A percentile compares a stretch with the other conserved stretches of the same genome.
phyloP scores from a whole-genome alignment of 1,140 invertebrate species.

The Ceratina calcarata region DNA sequence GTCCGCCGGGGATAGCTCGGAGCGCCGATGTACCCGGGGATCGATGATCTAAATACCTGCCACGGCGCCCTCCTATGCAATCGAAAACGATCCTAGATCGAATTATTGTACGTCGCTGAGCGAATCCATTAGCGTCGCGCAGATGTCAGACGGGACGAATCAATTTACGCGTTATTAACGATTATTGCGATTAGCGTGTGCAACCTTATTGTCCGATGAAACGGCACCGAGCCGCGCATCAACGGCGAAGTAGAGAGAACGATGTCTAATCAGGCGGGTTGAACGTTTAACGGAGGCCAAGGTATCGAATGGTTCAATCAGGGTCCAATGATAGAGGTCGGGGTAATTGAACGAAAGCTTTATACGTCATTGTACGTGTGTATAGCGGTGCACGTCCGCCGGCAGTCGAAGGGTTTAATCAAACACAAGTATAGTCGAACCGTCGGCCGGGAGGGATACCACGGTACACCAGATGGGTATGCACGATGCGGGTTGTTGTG shows the following conservation, averaged over 20 bases:
- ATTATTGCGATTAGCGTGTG: constrained; percentile 5
- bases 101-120: neutral
- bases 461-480: constrained; percentile 44
- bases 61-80: too few relatives aligned
- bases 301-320: constrained; percentile 62
- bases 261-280: constrained; percentile 53
- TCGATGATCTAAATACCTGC: neutral
- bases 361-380: constrained; percentile 56
- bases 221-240: neutral
- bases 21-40: neutral
- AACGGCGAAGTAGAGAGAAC: constrained; percentile 23
- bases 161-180: neutral
- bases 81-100: neutral
- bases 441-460: neutral
- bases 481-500: constrained; percentile 44
- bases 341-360: constrained; percentile 50
- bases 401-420: constrained; percentile 62
- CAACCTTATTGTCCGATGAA: neutral
- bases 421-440: constrained; percentile 57
- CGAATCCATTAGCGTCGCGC: neutral
- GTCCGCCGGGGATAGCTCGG: neutral
- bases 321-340: constrained; percentile 33
- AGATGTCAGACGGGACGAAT: neutral
- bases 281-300: constrained; percentile 61
- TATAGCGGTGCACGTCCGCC: constrained; percentile 48